Conservation (phyloP, 2,888 invertebrate species). For the Drosophila merina region DNA sequence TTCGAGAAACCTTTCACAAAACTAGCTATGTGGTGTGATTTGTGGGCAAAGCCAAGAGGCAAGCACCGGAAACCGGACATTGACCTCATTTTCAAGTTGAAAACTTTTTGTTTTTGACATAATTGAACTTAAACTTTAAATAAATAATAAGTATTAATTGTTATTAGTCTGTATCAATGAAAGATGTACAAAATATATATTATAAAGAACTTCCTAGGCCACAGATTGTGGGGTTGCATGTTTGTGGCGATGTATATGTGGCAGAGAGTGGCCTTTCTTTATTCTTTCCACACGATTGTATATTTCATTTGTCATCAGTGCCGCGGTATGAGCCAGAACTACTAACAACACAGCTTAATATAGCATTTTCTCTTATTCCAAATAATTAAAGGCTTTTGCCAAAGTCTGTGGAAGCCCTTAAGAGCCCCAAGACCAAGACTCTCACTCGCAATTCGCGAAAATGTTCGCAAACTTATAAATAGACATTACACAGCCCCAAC, state of each 20-base stretch:
- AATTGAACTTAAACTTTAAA: slow-evolving; percentile 42
- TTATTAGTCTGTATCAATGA: too few species aligned
- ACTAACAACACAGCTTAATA: slow-evolving; percentile 2
- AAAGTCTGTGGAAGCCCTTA: too few species aligned
- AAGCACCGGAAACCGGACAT: background rate
- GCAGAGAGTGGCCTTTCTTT: slow-evolving; percentile 14
- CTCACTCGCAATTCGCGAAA: slow-evolving; percentile 20
- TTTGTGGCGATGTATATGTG: background rate
- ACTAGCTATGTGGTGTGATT: background rate
- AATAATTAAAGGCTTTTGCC: background rate
- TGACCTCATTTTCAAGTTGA: background rate
- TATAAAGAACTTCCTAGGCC: too few species aligned
- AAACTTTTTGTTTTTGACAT: background rate
- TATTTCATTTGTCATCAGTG: slow-evolving; percentile 31
- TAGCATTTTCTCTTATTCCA: too few species aligned
- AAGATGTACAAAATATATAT: too few species aligned
- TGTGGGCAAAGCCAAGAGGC: background rate
- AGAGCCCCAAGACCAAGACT: too few species aligned
- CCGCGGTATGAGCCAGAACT: too few species aligned
- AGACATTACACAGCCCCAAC: slow-evolving; percentile 48
- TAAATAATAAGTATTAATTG: too few species aligned
- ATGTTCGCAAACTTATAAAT: slow-evolving; percentile 43
- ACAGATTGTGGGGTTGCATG: slow-evolving; percentile 49
- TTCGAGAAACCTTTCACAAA: slow-evolving; percentile 73
- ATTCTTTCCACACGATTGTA: slow-evolving; percentile 57